These are phyloP conservation scores for Byasa hedistus DNA, from an alignment of 2,888 invertebrate genomes.

Conservation along the genomic window DNA sequence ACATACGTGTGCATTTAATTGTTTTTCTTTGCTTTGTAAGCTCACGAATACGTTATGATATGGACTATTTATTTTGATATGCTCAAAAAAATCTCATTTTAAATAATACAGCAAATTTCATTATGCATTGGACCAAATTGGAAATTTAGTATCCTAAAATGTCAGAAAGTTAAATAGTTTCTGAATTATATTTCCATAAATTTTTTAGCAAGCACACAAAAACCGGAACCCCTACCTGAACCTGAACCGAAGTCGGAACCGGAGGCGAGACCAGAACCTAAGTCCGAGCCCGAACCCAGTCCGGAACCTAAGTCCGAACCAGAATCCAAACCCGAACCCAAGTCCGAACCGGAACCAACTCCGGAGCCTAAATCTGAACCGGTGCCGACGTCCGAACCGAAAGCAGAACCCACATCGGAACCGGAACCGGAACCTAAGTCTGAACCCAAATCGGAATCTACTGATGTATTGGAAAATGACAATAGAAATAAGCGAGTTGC, in stretches of 20 bases:
- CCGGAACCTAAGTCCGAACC: constrained; percentile 56
- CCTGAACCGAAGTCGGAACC: constrained; percentile 43
- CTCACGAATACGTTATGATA: no score
- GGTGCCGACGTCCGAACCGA: constrained; percentile 51
- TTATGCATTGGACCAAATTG: no score
- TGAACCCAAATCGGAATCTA: constrained; percentile 55
- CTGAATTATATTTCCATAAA: background rate
- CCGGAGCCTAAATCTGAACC: constrained; percentile 48
- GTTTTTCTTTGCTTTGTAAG: no score
- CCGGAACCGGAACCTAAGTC: constrained; percentile 65
- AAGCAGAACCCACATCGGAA: constrained; percentile 63
- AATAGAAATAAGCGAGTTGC: constrained; percentile 80
- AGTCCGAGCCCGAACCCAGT: constrained; percentile 49
- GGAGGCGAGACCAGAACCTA: constrained; percentile 47
- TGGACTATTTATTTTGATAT: no score
- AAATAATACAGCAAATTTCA: no score
- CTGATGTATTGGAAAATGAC: constrained; percentile 55
- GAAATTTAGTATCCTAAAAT: no score
- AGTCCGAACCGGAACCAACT: constrained; percentile 47
- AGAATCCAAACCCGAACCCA: constrained; percentile 46
- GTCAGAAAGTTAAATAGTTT: no score
- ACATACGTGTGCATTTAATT: no score
- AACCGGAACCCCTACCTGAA: constrained; percentile 50
- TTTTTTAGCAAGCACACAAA: constrained; percentile 50
- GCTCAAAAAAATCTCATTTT: no score